Percentiles rank a stretch among this genome's conserved stretches.
Conservation (phyloP, 2,797 vertebrate species). For the Chrosomus eos region DNA sequence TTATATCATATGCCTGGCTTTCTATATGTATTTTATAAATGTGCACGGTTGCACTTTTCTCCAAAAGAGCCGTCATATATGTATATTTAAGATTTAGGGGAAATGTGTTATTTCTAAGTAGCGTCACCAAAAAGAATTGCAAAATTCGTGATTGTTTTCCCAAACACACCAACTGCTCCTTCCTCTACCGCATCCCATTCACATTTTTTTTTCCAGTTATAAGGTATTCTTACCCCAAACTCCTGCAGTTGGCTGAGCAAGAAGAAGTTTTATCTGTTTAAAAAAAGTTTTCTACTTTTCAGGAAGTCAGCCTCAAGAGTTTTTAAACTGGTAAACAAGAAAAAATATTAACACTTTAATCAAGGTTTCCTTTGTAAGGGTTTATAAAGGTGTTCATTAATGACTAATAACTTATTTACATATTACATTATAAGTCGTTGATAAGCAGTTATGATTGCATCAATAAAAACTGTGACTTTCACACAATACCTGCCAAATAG, state of each 20-base stretch:
- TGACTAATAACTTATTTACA: not conserved
- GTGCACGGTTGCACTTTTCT: too few species aligned
- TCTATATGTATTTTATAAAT: not conserved
- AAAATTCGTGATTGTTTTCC: not conserved
- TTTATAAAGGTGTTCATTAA: not conserved
- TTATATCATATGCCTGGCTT: not conserved
- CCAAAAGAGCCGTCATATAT: not conserved
- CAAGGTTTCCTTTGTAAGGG: not conserved
- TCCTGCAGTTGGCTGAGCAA: not conserved
- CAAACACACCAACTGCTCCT: not conserved
- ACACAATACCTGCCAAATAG: too few species aligned
- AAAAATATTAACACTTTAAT: not conserved
- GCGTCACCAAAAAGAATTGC: not conserved
- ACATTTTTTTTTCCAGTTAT: not conserved
- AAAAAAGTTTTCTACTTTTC: not conserved
- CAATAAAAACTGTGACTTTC: too few species aligned
- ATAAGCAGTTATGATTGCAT: too few species aligned
- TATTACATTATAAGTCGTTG: not conserved
- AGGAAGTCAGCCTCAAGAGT: not conserved
- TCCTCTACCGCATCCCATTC: not conserved
- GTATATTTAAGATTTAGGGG: not conserved
- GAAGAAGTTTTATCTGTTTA: not conserved
- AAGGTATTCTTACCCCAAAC: not conserved
- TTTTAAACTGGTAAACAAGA: not conserved
- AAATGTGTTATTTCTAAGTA: not conserved